phyloP scores from a whole-genome alignment of 2,888 invertebrate genomes.

The Labia minor region DNA sequence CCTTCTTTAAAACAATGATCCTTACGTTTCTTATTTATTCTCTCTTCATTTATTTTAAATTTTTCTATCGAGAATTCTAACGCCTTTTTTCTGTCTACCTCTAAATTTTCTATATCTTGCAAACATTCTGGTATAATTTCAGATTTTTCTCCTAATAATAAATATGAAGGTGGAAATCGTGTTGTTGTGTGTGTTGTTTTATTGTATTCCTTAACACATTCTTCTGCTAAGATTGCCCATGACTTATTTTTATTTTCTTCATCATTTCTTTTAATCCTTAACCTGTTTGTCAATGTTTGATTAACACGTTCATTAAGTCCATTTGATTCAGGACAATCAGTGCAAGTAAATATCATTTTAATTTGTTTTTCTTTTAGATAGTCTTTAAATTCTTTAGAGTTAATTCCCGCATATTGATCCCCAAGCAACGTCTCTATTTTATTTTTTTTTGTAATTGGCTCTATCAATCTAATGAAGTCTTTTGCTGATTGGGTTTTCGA shows the following conservation, averaged over 20 bases:
- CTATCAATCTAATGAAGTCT: conserved; percentile 29
- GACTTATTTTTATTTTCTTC: conserved; percentile 23
- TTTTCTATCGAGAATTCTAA: not conserved
- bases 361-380: conserved; percentile 27
- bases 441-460: conserved; percentile 20
- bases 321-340: conserved; percentile 25
- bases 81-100: not conserved
- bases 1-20: not conserved
- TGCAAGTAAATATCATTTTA: conserved; percentile 26
- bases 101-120: not conserved
- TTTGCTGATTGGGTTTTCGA: conserved; percentile 28
- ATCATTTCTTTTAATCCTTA: conserved; percentile 23
- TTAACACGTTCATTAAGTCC: not conserved
- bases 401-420: conserved; percentile 30
- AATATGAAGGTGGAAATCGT: conserved; percentile 26
- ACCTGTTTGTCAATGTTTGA: not conserved
- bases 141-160: not conserved
- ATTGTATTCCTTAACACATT: conserved; percentile 27
- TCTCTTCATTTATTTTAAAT: not conserved
- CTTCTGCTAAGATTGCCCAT: conserved; percentile 27
- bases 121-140: not conserved
- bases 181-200: conserved; percentile 26
- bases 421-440: conserved; percentile 25
- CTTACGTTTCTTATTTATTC: not conserved
- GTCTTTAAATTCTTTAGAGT: conserved; percentile 29